A percentile compares a stretch with the other conserved stretches of the same genome.
Conservation (phyloP, 2,888 invertebrate genomes). For the Nomada hirtipes region DNA sequence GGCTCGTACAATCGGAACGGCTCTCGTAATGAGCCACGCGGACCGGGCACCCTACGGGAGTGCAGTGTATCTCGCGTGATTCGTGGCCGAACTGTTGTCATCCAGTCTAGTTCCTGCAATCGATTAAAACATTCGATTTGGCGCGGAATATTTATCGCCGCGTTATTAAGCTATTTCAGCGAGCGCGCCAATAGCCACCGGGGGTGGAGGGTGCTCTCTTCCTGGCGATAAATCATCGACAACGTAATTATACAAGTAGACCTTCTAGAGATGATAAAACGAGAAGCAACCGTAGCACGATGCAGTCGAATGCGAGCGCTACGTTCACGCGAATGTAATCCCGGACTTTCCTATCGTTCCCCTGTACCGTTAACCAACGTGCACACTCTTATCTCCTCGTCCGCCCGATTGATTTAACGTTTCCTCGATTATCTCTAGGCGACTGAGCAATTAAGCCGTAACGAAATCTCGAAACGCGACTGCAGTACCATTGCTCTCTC, state of each 20-base stretch:
- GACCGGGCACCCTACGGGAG: conserved; percentile 47
- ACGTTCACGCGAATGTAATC: conserved; percentile 7
- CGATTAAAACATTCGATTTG: conserved; percentile 58
- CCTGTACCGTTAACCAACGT: conserved; percentile 1
- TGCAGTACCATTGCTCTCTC: not conserved
- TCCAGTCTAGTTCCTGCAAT: conserved; percentile 51
- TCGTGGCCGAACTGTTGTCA: conserved; percentile 55
- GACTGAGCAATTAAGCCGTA: conserved; percentile 19
- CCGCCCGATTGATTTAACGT: conserved; percentile 29
- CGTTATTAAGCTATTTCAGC: conserved; percentile 51
- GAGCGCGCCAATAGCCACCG: conserved; percentile 19
- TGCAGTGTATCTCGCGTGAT: conserved; percentile 42
- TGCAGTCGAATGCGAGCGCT: not conserved
- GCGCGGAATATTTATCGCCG: conserved; percentile 55
- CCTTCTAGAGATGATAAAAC: conserved; percentile 42
- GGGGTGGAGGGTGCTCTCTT: conserved; percentile 28
- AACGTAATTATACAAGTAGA: conserved; percentile 56
- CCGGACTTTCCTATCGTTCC: not conserved
- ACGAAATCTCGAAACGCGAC: not conserved
- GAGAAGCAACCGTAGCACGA: conserved; percentile 12
- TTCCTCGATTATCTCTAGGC: conserved; percentile 16
- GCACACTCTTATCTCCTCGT: not conserved
- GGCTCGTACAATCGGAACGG: conserved; percentile 47
- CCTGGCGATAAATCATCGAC: conserved; percentile 56
- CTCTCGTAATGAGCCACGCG: conserved; percentile 55